Evolutionary conservation across 1,140 invertebrate species (phyloP), one percentile per base, ranked within the genome.

Genomic region (Frieseomelitta varia): DNA sequence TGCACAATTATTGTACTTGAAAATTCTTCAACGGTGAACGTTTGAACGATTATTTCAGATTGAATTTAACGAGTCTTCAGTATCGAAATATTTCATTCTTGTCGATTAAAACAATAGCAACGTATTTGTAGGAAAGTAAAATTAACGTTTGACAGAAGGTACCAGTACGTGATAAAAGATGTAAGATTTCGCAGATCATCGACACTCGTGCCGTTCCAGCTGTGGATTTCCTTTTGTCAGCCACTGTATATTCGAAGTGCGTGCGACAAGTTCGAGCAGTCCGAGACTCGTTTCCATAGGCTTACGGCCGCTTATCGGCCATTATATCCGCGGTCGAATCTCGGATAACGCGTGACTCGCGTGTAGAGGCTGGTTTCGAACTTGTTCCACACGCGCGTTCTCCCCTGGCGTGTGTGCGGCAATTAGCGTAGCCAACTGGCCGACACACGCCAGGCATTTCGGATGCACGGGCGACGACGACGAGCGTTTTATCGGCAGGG

Each of bases 301-400:
- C 58, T 68, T 65, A 34, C 27, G 56, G 53, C 77, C 53, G 79
- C 79, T 91, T 92, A 91, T 91, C 91, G 81, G 34, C 82, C 88
- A 4, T 61, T 87, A 88, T 90, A 93, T 92, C 89, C 88, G 53
- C 67, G 75, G 55, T 53, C 86, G 67, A 92, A 92, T 93, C 92
- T 91, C 71, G 83, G 89, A 90, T 91, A 92, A 90, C 89, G 88
- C 72, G 69, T 39, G 78, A 80, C 76, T 92, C 88, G 88, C 89
- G 90, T 91, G 91, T 80, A 84, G 58, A 84, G 72, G 69, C 78
- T 85, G 80, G 69, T 65, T 84, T 85, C 71, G 78, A 39, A 39
- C 47, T 27, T 1, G 61, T 65, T 55, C 51, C 65, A 56, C 30
- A 71, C 68, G 78, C 39, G 68, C 84, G 73, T 78, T 85, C 77